Base-by-base conservation (phyloP, 2,113 vertebrate species). In the Holacanthus passer region DNA sequence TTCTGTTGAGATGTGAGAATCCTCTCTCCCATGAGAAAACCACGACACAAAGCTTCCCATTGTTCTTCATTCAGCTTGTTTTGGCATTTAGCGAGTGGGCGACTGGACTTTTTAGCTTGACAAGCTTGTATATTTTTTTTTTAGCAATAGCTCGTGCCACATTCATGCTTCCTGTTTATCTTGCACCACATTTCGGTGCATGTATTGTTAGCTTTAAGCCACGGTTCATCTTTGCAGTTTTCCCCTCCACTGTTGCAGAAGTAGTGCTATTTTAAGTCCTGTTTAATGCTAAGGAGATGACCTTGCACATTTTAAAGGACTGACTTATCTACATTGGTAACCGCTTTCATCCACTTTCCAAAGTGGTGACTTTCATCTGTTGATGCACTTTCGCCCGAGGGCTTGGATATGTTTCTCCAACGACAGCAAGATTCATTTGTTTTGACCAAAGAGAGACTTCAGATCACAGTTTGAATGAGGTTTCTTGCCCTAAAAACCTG, bases 221-320 rank as follows among this genome's bases (percentile, higher is more conserved):
- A n/a, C n/a, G n/a, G n/a, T n/a, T n/a, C n/a, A n/a, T n/a, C n/a
- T n/a, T n/a, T n/a, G n/a, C n/a, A n/a, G n/a, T n/a, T n/a, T n/a
- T n/a, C n/a, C n/a, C n/a, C n/a, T n/a, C 9, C 11, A 14, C 24
- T 59, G 64, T 27, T 50, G 17, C 56, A 50, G 6, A 69, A 35
- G 37, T 43, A 64, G 69, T 19, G 32, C 52, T 73, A 58, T 83
- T 69, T 82, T 47, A 39, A 60, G 22, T 27, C 39, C 6, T 72
- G 17, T 52, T 63, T 55, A 52, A 73, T 43, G 58, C 10, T 59
- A 31, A 58, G 41, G n/a, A 65, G 48, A 76, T 72, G 43, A 70
- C 24, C 39, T 39, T 79, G 52, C 22, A 48, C 39, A 56, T n/a
- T 77, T 65, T 73, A 16, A 66, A 59, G 43, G 31, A 65, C 64